Evolutionary conservation across 2,113 vertebrate species (phyloP), one percentile per base, ranked within the genome.

Genomic region (Fregetta grallaria): DNA sequence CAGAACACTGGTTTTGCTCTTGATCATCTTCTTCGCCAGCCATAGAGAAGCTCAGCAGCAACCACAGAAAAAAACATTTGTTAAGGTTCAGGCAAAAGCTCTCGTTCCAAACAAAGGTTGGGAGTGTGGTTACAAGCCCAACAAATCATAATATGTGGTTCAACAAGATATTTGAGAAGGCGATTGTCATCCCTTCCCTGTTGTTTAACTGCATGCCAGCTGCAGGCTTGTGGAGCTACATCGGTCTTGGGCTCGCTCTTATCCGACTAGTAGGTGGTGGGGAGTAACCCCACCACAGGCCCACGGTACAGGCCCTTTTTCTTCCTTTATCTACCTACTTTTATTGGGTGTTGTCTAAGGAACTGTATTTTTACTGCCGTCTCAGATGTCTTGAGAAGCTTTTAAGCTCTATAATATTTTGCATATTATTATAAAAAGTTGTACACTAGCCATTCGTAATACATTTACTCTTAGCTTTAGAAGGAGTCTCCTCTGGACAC

Each of bases 301-400:
- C 34, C 19, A 20, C 1, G 6, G 10, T 34, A 32, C 0, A 0
- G 22, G 29, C 22, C 5, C 0, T 14, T 94, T 70, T 42, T 32
- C 49, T 82, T 67, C 15, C 23, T 71, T 53, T 77, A 47, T 53
- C 38, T 74, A 6, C 29, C 55, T 71, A 5, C 17, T 74, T 78
- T 82, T 66, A 13, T 21, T 66, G 16, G 5, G 22, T 70, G 19
- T 36, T 86, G 20, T 44, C 67, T 66, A 67, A 81, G 32, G 56
- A 3, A 5, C 22, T 73, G 40, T 58, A 22, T 88, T 88, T 92
- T 67, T 68, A 36, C 44, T 77, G 25, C 36, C 1, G 0, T 42
- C 61, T 74, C 27, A 19, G 55, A 25, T 74, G 42, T 10, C 34
- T 30, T 38, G 34, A 73, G 45, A 77, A 20, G 34, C 19, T 74